Conservation (phyloP, 1,140 invertebrate genomes). For the Drosophila kohkoa region DNA sequence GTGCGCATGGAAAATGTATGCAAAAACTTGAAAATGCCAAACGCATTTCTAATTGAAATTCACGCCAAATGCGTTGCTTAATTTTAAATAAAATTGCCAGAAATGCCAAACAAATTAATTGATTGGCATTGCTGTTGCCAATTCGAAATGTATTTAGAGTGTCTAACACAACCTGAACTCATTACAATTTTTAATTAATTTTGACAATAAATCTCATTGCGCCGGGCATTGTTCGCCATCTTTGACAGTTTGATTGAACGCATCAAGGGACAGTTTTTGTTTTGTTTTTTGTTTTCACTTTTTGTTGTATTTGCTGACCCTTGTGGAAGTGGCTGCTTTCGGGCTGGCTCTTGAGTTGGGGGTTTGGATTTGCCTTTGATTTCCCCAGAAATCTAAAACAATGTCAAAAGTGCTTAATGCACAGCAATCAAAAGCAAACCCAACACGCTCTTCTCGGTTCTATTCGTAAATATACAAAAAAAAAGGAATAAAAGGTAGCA, state of each 20-base stretch:
- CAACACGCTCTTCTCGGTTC: conserved; percentile 14
- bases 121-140: conserved; percentile 44
- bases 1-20: neutral
- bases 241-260: conserved; percentile 74
- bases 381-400: conserved; percentile 79
- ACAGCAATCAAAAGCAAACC: conserved; percentile 59
- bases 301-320: conserved; percentile 7
- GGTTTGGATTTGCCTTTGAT: conserved; percentile 61
- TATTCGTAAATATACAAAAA: conserved; percentile 36
- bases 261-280: conserved; percentile 30
- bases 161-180: conserved; percentile 39
- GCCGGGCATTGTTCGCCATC: conserved; percentile 12
- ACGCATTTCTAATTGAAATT: conserved; percentile 73
- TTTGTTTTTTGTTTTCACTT: neutral
- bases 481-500: conserved; percentile 38
- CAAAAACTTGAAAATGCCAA: conserved; percentile 13
- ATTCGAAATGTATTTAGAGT: conserved; percentile 52
- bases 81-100: conserved; percentile 72
- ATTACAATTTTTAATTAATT: conserved; percentile 83
- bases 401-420: conserved; percentile 80
- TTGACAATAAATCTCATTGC: conserved; percentile 72
- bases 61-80: conserved; percentile 57
- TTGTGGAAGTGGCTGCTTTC: conserved; percentile 1
- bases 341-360: conserved; percentile 20
- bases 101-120: conserved; percentile 78